phyloP scores from a whole-genome alignment of 2,888 invertebrate genomes.

The Sussaba pulchella region DNA sequence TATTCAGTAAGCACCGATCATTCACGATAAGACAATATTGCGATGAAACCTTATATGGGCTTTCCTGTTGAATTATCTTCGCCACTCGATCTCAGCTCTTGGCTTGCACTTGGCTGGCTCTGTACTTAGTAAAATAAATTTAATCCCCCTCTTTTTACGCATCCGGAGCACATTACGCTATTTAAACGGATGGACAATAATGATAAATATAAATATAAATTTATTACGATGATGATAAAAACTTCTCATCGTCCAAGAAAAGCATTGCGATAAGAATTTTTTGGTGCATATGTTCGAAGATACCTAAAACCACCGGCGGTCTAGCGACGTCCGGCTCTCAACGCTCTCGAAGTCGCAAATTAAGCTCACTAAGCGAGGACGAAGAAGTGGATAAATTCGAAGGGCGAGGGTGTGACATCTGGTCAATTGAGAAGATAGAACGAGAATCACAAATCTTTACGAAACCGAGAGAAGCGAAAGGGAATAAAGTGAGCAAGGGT shows the following conservation, averaged over 20 bases:
- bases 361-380: neutral
- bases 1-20: too few relatives aligned
- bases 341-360: neutral
- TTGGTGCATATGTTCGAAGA: too few relatives aligned
- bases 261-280: too few relatives aligned
- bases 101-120: neutral
- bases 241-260: too few relatives aligned
- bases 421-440: conserved; percentile 31
- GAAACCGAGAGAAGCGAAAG: conserved; percentile 37
- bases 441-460: conserved; percentile 25
- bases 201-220: neutral
- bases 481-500: conserved; percentile 41
- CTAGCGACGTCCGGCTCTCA: neutral
- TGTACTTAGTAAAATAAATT: neutral
- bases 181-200: conserved; percentile 10
- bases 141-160: conserved; percentile 23
- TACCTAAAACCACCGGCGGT: neutral
- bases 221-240: neutral
- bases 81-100: neutral
- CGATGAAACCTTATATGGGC: conserved; percentile 53
- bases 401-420: conserved; percentile 57
- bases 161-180: conserved; percentile 27
- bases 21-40: conserved; percentile 1
- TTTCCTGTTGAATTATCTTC: conserved; percentile 30
- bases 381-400: neutral